Evolutionary conservation across 2,797 vertebrate species (phyloP).

Genomic region (Setipinna tenuifilis): DNA sequence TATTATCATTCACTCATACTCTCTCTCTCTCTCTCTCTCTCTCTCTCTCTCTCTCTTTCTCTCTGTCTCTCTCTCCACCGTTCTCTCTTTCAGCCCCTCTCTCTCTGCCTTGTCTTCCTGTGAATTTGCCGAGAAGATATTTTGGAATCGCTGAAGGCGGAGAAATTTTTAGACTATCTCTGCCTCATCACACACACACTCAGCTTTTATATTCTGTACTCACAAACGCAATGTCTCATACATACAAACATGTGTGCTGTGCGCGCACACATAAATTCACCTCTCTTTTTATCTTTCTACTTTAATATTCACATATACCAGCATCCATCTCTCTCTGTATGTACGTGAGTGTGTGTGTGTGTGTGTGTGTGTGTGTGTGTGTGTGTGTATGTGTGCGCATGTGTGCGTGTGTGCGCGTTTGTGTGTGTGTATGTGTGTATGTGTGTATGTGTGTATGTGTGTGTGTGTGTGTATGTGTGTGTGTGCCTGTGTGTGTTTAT

Average conservation of each 20-base stretch:
- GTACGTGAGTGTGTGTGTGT: too few relatives aligned
- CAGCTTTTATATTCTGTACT: neutral
- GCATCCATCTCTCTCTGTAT: neutral
- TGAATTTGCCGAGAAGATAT: conserved; percentile 4
- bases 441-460: too few relatives aligned
- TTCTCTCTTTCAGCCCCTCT: conserved; percentile 3
- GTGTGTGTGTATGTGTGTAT: too few relatives aligned
- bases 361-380: too few relatives aligned
- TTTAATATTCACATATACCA: neutral
- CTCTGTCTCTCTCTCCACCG: neutral
- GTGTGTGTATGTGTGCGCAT: too few relatives aligned
- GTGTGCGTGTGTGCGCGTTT: too few relatives aligned
- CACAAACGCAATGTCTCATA: too few relatives aligned
- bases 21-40: neutral
- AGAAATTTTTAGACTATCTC: conserved; percentile 37
- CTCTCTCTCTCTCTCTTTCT: neutral
- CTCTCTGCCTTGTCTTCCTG: conserved; percentile 30
- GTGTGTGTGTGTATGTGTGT: neutral
- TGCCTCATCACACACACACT: conserved; percentile 30
- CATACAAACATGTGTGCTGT: too few relatives aligned
- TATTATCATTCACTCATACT: neutral
- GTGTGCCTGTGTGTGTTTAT: neutral
- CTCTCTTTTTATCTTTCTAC: conserved; percentile 33
- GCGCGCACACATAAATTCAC: neutral
- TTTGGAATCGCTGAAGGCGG: conserved; percentile 39